Evolutionary conservation across 2,888 invertebrate species (phyloP).

Genomic region (Platycheirus albimanus): DNA sequence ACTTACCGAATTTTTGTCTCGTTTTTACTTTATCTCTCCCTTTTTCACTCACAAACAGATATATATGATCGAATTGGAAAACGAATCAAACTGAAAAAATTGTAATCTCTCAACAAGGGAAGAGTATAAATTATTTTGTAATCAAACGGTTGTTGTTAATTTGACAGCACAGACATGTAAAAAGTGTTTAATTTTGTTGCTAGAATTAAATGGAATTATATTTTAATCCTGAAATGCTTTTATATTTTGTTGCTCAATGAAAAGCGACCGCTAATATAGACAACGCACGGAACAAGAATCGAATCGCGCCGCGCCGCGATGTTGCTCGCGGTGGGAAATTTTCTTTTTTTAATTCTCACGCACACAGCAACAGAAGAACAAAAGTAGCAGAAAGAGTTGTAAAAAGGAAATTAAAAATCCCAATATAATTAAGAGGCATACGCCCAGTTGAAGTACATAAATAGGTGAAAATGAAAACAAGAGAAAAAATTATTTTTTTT

Average conservation of each 20-base stretch:
- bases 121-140: constrained; percentile 8
- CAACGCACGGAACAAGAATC: constrained; percentile 22
- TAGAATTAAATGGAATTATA: neutral
- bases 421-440: constrained; percentile 60
- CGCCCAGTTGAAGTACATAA: constrained; percentile 69
- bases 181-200: constrained; percentile 1
- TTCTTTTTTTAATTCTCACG: constrained; percentile 33
- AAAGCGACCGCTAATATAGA: constrained; percentile 60
- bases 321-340: constrained; percentile 26
- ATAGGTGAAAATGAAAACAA: constrained; percentile 1
- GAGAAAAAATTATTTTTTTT: neutral
- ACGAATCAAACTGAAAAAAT: constrained; percentile 30
- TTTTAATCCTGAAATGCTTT: neutral
- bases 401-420: constrained; percentile 32
- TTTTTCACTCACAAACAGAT: constrained; percentile 24
- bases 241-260: neutral
- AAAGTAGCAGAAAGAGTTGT: constrained; percentile 20
- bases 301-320: constrained; percentile 37
- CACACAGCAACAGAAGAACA: constrained; percentile 24
- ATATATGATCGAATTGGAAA: constrained; percentile 2
- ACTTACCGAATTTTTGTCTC: constrained; percentile 45
- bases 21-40: neutral
- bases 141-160: constrained; percentile 48
- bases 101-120: constrained; percentile 26
- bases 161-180: constrained; percentile 19